Conservation (phyloP, 2,888 invertebrate genomes). For the Epinotia bilunana region DNA sequence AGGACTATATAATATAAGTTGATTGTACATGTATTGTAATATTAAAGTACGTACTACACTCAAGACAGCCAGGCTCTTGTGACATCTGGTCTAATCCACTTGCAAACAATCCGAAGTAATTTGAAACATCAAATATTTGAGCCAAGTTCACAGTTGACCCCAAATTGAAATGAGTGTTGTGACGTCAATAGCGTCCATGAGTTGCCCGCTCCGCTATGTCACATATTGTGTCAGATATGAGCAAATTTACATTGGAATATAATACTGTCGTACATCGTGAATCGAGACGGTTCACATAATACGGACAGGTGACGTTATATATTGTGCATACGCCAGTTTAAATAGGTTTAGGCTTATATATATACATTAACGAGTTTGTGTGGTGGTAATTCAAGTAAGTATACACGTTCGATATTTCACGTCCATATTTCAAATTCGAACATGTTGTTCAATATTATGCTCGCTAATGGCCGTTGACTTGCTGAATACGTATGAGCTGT, state of each 20-base stretch:
- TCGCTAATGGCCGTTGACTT: neutral
- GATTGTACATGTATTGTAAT: neutral
- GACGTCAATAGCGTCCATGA: slow-evolving; percentile 58
- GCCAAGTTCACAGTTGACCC: slow-evolving; percentile 49
- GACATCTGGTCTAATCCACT: slow-evolving; percentile 10
- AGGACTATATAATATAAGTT: neutral
- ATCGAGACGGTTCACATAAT: slow-evolving; percentile 24
- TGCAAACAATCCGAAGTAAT: slow-evolving; percentile 39
- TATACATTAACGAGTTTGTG: slow-evolving; percentile 6
- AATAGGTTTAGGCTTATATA: slow-evolving; percentile 11
- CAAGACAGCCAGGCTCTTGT: neutral
- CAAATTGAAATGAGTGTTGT: slow-evolving; percentile 51
- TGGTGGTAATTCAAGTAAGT: neutral
- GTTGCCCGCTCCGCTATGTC: slow-evolving; percentile 51
- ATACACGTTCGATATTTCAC: slow-evolving; percentile 8
- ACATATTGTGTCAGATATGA: slow-evolving; percentile 50
- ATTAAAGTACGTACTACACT: neutral
- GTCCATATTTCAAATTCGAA: slow-evolving; percentile 21
- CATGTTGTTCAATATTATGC: neutral
- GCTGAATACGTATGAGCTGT: neutral
- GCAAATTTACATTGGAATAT: slow-evolving; percentile 56
- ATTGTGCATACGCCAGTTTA: slow-evolving; percentile 25
- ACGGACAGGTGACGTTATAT: slow-evolving; percentile 30
- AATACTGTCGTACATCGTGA: slow-evolving; percentile 41
- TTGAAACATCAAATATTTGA: slow-evolving; percentile 48